phyloP scores from a whole-genome alignment of 64 coral and sea anemone species.

The Pachyseris speciosa region DNA sequence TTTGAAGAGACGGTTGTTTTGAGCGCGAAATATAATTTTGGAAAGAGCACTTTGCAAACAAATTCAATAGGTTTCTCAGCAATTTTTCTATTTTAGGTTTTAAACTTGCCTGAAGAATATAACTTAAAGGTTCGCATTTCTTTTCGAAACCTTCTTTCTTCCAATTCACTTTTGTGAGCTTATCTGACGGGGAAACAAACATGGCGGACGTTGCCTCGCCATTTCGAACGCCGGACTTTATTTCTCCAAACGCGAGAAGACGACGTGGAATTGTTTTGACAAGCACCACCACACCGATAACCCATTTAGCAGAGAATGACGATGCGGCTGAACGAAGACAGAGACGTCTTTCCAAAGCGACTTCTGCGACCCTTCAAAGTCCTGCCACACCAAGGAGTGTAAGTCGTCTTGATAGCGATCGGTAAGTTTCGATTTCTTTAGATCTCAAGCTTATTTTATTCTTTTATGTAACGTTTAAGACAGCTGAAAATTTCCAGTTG shows the following conservation, averaged over 20 bases:
- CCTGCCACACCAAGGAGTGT: constrained; percentile 83
- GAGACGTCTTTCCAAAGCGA: constrained; percentile 70
- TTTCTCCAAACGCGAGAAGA: constrained; percentile 79
- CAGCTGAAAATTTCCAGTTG: too few relatives aligned
- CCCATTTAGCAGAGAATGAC: constrained; percentile 78
- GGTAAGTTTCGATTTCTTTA: constrained; percentile 18
- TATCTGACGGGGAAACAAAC: background rate
- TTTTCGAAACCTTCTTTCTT: background rate
- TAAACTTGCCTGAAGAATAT: background rate
- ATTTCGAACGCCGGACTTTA: constrained; percentile 72
- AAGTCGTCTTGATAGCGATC: constrained; percentile 65
- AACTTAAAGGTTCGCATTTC: background rate
- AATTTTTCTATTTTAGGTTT: background rate
- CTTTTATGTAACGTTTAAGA: too few relatives aligned
- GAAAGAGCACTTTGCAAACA: background rate
- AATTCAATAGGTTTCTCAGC: background rate
- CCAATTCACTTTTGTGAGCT: background rate
- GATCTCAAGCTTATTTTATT: background rate
- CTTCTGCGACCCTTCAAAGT: constrained; percentile 71
- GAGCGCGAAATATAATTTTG: constrained; percentile 47
- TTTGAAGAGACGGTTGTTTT: constrained; percentile 55
- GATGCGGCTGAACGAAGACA: constrained; percentile 84
- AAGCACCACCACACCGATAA: constrained; percentile 47
- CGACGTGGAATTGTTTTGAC: constrained; percentile 47
- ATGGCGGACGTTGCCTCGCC: constrained; percentile 53